Conservation (phyloP, 1,140 invertebrate species). For the Rhopalosiphum maidis region DNA sequence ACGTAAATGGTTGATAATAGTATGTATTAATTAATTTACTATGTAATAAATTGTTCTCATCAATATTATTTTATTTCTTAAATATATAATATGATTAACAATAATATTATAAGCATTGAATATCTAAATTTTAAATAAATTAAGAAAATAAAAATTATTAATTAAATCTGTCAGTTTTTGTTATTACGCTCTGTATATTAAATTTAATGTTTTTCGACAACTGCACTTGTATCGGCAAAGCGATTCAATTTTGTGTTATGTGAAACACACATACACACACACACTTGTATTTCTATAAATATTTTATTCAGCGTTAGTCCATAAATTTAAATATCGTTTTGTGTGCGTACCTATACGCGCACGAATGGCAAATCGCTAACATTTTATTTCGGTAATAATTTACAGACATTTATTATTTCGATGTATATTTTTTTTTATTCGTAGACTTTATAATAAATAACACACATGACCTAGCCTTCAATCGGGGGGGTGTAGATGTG, state of each 20-base stretch:
- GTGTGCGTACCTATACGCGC: neutral
- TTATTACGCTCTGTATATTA: neutral
- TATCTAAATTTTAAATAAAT: neutral
- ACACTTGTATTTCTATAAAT: neutral
- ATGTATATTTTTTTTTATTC: neutral
- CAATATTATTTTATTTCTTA: neutral
- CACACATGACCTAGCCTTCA: neutral
- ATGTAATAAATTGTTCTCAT: neutral
- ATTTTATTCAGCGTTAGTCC: neutral
- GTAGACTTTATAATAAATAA: slow-evolving; percentile 1
- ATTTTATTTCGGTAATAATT: slow-evolving; percentile 23
- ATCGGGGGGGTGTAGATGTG: neutral
- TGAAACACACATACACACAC: neutral
- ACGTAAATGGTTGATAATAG: too few relatives aligned
- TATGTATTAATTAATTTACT: neutral
- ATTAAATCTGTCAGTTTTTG: neutral
- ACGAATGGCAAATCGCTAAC: neutral
- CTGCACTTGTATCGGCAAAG: neutral
- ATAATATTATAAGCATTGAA: neutral
- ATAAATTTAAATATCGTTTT: neutral
- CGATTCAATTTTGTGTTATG: neutral
- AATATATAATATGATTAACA: neutral
- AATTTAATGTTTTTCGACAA: neutral
- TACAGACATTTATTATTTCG: neutral
- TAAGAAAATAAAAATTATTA: neutral